Base-by-base conservation (phyloP, 2,888 invertebrate genomes). In the Sycophila texana region DNA sequence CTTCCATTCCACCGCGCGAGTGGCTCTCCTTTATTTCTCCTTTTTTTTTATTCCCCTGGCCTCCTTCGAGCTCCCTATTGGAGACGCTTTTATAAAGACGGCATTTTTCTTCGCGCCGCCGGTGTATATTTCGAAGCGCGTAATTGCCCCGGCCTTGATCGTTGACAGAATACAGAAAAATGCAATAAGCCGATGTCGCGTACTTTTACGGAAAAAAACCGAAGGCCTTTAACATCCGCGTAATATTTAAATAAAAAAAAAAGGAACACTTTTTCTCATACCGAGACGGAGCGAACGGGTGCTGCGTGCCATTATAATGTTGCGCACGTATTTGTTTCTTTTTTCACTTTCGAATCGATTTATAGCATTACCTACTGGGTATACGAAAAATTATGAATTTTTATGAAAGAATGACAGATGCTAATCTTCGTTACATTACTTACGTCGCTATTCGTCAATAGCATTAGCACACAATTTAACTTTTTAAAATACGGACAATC, bases 131-230 rank as follows among this genome's bases (percentile, higher is more conserved):
- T 53, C 18, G 61, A 26, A 4, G 55, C 55, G 58, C 4, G 18
- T 68, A 53, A 75, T 60, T 75, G 47, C 5, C 30, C 51, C 61
- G 51, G n/a, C 75, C 67, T 75, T 68, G 51, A 39, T 53, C 30
- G 58, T 13, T 22, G 55, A n/a, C 74, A 16, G 47, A 72, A 18
- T 47, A n/a, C 74, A 16, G 47, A 72, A 18, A 58, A 71, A 65
- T 57, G 65, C 22, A 39, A 57, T 57, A 49, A 26, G 18, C 22
- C 18, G 26, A 26, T 26, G 49, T 39, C 20, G 26, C n/a, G 26
- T 49, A 66, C 74, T 67, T 60, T 74, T 67, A 60, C 51, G 63
- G 55, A 55, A 12, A 10, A 18, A 12, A 7, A 14, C 26, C 47
- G 61, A 72, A 72, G 72, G 72, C 53, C 18, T 7, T 61, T n/a